phyloP scores from a whole-genome alignment of 1,140 invertebrate species.

The Pachypeltis micranthus region DNA sequence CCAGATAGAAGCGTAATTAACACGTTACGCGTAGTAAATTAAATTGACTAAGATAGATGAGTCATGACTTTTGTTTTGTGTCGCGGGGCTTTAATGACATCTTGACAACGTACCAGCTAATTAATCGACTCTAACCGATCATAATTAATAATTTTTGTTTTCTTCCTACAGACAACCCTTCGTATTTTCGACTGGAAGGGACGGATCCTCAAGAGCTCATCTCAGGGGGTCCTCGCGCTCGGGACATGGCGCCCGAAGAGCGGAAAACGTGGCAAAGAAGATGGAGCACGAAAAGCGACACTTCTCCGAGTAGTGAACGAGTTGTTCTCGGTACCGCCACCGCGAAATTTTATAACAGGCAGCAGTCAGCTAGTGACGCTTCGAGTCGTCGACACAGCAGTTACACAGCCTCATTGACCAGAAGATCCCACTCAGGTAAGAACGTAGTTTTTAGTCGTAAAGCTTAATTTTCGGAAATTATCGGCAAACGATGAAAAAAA shows the following conservation, averaged over 20 bases:
- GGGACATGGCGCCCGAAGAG: constrained; percentile 10
- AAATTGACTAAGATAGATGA: no score
- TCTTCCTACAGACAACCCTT: constrained; percentile 11
- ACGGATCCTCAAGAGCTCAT: background rate
- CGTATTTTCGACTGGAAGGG: constrained; percentile 9
- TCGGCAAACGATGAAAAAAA: no score
- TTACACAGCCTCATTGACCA: background rate
- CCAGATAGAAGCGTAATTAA: no score
- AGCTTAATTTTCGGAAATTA: background rate
- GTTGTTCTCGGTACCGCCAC: background rate
- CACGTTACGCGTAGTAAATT: no score
- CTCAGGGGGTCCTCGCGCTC: background rate
- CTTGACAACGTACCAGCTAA: no score
- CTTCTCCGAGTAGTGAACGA: background rate
- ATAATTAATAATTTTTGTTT: background rate
- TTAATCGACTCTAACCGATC: no score
- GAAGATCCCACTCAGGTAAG: constrained; percentile 4
- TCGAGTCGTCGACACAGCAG: background rate
- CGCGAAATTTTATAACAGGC: background rate
- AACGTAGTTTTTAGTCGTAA: background rate
- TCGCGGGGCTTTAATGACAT: background rate
- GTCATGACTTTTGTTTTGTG: no score
- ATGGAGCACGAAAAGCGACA: constrained; percentile 1
- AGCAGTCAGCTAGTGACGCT: background rate
- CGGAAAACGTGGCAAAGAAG: background rate